Base-by-base conservation (phyloP, 2,113 vertebrate species). In the Phrynosoma blainvillii region DNA sequence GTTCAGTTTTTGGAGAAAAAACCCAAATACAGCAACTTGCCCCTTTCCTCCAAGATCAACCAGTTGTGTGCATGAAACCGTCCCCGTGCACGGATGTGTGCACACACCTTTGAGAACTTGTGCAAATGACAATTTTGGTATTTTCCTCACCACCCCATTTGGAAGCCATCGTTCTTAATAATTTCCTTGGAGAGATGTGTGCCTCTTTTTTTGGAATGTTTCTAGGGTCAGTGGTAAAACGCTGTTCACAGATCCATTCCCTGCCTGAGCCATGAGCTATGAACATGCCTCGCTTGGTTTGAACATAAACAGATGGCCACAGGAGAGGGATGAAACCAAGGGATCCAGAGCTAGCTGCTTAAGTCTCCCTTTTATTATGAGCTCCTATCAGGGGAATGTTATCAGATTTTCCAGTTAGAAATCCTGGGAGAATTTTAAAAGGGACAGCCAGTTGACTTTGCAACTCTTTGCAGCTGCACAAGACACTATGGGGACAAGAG, bases 361-460 rank as follows among this genome's bases (percentile, higher is more conserved):
- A 54, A 79, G 23, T 80, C n/a, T 47, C 66, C 2, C n/a, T 71
- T 79, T 70, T 62, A 54, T 79, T 79, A 54, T 54, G 23, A 47
- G 76, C n/a, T 54, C 5, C 12, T 70, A 79, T 54, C 65, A 71
- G 65, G 65, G 65, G 85, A 79, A 70, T 30, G 47, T 56, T 79
- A 71, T 71, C 85, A 79, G 77, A 86, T 86, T 79, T 86, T 86
- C 77, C 77, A 79, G 65, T 36, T 32, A 13, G 36, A 32, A 74
- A 54, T 40, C 42, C 30, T 32, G 42, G 42, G 65, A 79, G 76
- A 23, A 52, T 71, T 56, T 10, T n/a, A 86, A 32, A 36, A n/a
- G n/a, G 77, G 76, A 76, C 66, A 86, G 65, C 76, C 14, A 3
- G 7, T 54, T 56, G 77, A 71, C 13, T 5, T 21, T 5, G 13